Evolutionary conservation across 2,888 invertebrate species (phyloP).

Genomic region (Drosophila engyochracea): DNA sequence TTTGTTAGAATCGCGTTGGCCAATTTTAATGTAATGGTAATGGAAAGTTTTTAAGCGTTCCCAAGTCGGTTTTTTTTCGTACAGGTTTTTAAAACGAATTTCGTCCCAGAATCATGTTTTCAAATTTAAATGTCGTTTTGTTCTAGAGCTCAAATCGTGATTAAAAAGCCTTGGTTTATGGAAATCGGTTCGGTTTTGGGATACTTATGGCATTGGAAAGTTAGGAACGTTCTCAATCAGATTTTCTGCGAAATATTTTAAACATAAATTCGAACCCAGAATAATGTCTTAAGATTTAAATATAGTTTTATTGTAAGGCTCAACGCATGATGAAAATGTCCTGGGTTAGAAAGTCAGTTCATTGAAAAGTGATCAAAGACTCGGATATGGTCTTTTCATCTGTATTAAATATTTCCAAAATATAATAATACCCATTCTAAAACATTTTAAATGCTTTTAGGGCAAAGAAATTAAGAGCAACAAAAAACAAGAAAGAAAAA

Average conservation of each 20-base stretch:
- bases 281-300: background rate
- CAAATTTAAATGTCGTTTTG: background rate
- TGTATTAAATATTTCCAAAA: background rate
- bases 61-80: background rate
- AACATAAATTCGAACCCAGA: background rate
- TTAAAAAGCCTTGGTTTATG: background rate
- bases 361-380: background rate
- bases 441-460: slow-evolving; percentile 4
- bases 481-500: slow-evolving; percentile 21
- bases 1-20: background rate
- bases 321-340: background rate
- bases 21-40: background rate
- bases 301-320: background rate
- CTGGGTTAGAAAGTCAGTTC: background rate
- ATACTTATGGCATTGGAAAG: background rate
- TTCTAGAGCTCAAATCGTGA: background rate
- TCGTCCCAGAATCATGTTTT: background rate
- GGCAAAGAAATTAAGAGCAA: slow-evolving; percentile 16
- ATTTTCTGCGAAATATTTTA: background rate
- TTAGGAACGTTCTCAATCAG: too few relatives aligned
- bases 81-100: background rate
- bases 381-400: background rate
- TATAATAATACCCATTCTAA: background rate
- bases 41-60: background rate
- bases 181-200: background rate